Base-by-base conservation (phyloP, 2,797 vertebrate species). In the Tamandua tetradactyla region DNA sequence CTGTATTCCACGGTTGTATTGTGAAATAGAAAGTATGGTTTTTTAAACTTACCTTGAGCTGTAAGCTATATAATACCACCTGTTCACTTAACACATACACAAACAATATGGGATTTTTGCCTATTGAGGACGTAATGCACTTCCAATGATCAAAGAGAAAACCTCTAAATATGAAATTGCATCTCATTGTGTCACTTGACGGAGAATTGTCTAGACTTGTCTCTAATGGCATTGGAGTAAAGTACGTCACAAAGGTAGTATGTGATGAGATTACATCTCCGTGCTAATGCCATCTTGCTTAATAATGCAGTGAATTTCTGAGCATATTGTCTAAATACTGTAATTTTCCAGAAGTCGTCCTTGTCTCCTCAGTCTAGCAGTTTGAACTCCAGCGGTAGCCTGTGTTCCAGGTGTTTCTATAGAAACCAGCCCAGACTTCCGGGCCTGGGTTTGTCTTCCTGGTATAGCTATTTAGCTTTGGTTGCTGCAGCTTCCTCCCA, bases 341-440 rank as follows among this genome's bases (percentile, higher is more conserved):
- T 40, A 30, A 4, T 94, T 96, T 91, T 94, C 86, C 0, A 4
- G 76, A 80, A 42, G 82, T 62, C 66, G 0, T 82, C 93, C 15
- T 80, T 85, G 78, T 57, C 61, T 89, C 79, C 37, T 49, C 85
- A 17, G 40, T 62, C 86, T 91, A 86, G 83, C 44, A 71, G 83
- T 52, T 55, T 90, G 72, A 94, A 93, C 96, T 95, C 94, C 72
- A 62, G 57, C 78, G 90, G 89, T 74, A 75, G 94, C 91, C 80
- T 75, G 4, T 62, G 78, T 57, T 32, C 82, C 78, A 22, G 84
- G 75, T 59, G 93, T 97, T 97, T 52, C 97, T 96, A 81, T 97
- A 96, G 97, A 64, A 97, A 98, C 95, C 12, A 79, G 89, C 52
- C 55, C 74, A n/a, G 44, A 89, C 84, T 57, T 59, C 3, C 0